phyloP scores from a whole-genome alignment of 2,888 invertebrate species.

The Cantharis flavilabris region DNA sequence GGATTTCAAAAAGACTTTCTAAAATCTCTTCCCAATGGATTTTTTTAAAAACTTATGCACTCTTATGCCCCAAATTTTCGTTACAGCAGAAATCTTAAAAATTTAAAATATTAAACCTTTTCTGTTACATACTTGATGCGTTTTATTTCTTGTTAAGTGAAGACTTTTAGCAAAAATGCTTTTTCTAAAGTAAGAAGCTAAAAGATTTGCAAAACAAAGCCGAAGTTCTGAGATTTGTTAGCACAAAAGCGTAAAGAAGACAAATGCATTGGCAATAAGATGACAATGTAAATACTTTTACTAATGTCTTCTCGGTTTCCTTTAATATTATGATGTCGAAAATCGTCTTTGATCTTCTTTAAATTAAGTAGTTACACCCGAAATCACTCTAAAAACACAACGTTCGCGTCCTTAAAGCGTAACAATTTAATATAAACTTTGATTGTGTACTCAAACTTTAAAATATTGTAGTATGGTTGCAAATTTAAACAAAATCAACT shows the following conservation, averaged over 20 bases:
- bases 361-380: slow-evolving; percentile 15
- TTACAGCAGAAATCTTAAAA: not conserved
- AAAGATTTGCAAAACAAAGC: slow-evolving; percentile 21
- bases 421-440: slow-evolving; percentile 14
- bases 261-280: slow-evolving; percentile 21
- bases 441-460: not conserved
- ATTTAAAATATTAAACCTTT: not conserved
- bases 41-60: not conserved
- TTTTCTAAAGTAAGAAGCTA: slow-evolving; percentile 16
- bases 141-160: not conserved
- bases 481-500: not conserved
- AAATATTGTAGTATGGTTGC: not conserved
- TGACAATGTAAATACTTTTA: slow-evolving; percentile 18
- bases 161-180: slow-evolving; percentile 7
- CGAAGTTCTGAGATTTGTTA: slow-evolving; percentile 22
- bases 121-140: not conserved
- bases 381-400: not conserved
- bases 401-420: not conserved
- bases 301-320: slow-evolving; percentile 16
- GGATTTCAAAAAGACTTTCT: no score
- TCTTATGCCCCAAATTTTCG: not conserved
- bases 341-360: slow-evolving; percentile 24
- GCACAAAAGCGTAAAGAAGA: slow-evolving; percentile 20
- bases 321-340: slow-evolving; percentile 7
- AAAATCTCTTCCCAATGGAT: not conserved